phyloP scores from a whole-genome alignment of 1,140 invertebrate genomes.

The Lepidurus arcticus region DNA sequence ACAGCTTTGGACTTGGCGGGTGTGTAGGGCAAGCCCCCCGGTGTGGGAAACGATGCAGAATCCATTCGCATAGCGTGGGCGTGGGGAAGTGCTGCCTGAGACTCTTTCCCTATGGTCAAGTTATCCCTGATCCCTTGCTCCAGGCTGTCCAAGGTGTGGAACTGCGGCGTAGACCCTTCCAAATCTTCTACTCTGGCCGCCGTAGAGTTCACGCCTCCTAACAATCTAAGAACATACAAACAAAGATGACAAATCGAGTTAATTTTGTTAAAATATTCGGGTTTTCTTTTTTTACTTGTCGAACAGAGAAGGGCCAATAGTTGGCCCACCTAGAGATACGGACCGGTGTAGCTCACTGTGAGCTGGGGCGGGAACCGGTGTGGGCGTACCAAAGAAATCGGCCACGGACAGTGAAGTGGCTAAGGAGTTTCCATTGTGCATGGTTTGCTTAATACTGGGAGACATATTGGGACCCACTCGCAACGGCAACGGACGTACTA shows the following conservation, averaged over 20 bases:
- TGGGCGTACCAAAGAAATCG: slow-evolving; percentile 30
- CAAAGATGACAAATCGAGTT: not conserved
- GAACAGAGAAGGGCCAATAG: slow-evolving; percentile 27
- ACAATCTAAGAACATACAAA: not conserved
- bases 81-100: not conserved
- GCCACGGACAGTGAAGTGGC: slow-evolving; percentile 26
- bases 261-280: not conserved
- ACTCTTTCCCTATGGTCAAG: not conserved
- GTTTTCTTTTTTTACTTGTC: slow-evolving; percentile 17
- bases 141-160: slow-evolving; percentile 28
- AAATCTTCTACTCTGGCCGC: slow-evolving; percentile 20
- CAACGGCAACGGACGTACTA: not conserved
- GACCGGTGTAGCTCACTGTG: not conserved
- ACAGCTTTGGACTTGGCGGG: not conserved
- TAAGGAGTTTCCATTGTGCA: slow-evolving; percentile 21
- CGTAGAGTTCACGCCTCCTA: not conserved
- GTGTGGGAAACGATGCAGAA: not conserved
- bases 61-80: not conserved
- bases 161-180: slow-evolving; percentile 24
- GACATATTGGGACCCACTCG: not conserved
- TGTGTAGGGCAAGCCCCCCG: not conserved
- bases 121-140: slow-evolving; percentile 30
- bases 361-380: slow-evolving; percentile 22
- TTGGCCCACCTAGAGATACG: not conserved
- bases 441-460: not conserved